phyloP scores from a whole-genome alignment of 1,140 invertebrate genomes.

The Cylas formicarius region DNA sequence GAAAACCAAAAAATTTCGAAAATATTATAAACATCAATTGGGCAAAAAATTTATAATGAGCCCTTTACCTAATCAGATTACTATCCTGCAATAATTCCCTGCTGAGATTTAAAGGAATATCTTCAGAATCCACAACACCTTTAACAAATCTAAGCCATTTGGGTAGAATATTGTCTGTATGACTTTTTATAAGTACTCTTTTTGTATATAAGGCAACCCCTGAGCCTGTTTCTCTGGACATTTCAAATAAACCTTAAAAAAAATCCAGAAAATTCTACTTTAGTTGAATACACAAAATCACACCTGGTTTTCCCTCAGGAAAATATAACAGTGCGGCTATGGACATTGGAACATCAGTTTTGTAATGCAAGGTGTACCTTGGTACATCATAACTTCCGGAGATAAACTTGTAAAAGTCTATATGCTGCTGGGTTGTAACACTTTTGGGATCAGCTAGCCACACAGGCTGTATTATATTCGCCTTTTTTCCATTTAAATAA shows the following conservation, averaged over 20 bases:
- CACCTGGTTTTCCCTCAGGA: constrained; percentile 77
- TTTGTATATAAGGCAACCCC: constrained; percentile 85
- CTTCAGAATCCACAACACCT: constrained; percentile 96
- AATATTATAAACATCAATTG: neutral
- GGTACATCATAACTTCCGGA: constrained; percentile 79
- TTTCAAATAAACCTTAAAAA: constrained; percentile 68
- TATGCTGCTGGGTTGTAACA: constrained; percentile 77
- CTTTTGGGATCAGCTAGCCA: constrained; percentile 91
- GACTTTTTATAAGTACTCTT: constrained; percentile 84
- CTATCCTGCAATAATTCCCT: constrained; percentile 93
- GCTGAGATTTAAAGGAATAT: constrained; percentile 95
- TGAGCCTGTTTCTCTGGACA: constrained; percentile 72
- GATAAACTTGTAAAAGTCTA: constrained; percentile 86
- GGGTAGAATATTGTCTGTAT: constrained; percentile 83
- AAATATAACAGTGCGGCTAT: constrained; percentile 89
- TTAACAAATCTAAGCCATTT: constrained; percentile 93
- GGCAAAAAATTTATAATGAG: neutral
- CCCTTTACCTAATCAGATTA: constrained; percentile 70
- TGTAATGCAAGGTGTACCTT: constrained; percentile 76
- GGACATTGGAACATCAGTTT: constrained; percentile 84
- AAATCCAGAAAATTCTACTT: neutral
- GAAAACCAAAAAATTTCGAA: too few relatives aligned
- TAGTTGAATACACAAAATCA: neutral
- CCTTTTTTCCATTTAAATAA: constrained; percentile 77
- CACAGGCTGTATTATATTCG: constrained; percentile 62